Evolutionary conservation across 2,113 vertebrate species (phyloP), one percentile per base, ranked within the genome.

Genomic region (Hoplias malabaricus): DNA sequence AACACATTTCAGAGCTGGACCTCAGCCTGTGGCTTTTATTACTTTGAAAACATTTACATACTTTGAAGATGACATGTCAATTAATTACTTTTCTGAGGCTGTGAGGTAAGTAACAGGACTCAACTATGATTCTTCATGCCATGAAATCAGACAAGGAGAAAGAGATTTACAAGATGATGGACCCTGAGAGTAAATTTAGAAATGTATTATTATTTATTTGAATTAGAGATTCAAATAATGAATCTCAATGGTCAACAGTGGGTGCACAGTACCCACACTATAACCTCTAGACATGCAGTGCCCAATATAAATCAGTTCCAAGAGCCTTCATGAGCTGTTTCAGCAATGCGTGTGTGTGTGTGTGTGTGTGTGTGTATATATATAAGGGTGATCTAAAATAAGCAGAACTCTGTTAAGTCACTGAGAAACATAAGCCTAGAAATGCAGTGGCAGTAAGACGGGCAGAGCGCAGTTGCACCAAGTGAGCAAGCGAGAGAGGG

Each of bases 401-500:
- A 70, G 67, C 54, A 31, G 29, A 78, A 62, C 50, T 70, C 75
- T 69, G 54, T 78, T 70, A 78, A 78, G 75, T 78, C 75, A 78
- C 67, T 29, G 56, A 50, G 75, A 78, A 70, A 78, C 67, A 16
- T 53, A 53, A 78, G 16, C 75, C 67, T 69, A 16, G 48, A 75
- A 48, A 53, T 69, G 67, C 68, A 4, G 66, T 38, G 43, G 62
- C 67, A 48, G 57, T 66, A 71, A 76, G 68, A 83, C 46, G 43
- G 33, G 69, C 79, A 1, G 83, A 80, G 88, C 88, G 86, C 89
- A 91, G 78, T 59, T 78, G 84, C 29, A 57, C 5, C 34, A 10
- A 76, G 88, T 85, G 86, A 86, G 21, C 5, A 33, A n/a, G 1
- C 4, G 48, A 23, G 66, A 36, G 54, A 27, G 42, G 46, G 63